Conservation (phyloP, 2,888 invertebrate species). For the Drymonia ruficornis region DNA sequence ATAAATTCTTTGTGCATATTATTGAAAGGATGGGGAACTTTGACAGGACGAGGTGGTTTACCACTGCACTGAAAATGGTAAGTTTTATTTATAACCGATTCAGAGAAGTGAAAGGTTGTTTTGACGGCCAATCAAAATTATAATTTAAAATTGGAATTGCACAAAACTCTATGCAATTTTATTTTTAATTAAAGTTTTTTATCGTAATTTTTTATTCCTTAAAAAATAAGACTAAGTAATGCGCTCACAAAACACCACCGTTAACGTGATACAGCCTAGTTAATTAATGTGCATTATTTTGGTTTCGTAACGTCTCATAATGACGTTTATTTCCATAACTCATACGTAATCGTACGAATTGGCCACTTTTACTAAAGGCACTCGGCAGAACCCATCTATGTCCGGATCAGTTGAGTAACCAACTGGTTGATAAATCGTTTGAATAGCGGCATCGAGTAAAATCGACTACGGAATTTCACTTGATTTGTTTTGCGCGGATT, state of each 20-base stretch:
- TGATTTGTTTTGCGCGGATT: slow-evolving; percentile 51
- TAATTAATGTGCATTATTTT: slow-evolving; percentile 27
- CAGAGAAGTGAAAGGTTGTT: not conserved
- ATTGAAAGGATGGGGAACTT: slow-evolving; percentile 70
- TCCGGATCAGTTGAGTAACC: slow-evolving; percentile 60
- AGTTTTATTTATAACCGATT: slow-evolving; percentile 41
- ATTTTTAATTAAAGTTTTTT: not conserved
- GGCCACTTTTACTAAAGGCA: slow-evolving; percentile 47
- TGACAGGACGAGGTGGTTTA: slow-evolving; percentile 63
- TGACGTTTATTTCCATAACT: slow-evolving; percentile 45
- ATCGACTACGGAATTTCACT: slow-evolving; percentile 57
- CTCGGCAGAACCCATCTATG: slow-evolving; percentile 36
- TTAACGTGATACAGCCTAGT: slow-evolving; percentile 27
- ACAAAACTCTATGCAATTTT: slow-evolving; percentile 1
- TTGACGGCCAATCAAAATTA: slow-evolving; percentile 1
- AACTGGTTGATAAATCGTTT: slow-evolving; percentile 62
- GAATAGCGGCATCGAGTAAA: slow-evolving; percentile 46
- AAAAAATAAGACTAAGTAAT: not conserved
- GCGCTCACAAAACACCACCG: slow-evolving; percentile 14
- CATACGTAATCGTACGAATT: slow-evolving; percentile 43
- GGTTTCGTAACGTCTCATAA: slow-evolving; percentile 43
- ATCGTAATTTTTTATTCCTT: not conserved
- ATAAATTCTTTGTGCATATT: slow-evolving; percentile 56
- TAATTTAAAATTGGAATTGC: not conserved
- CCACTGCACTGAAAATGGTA: slow-evolving; percentile 72